A percentile compares a stretch with the other conserved stretches of the same genome.
These are phyloP conservation scores for Eremophila alpestris DNA, from an alignment of 2,797 vertebrate genomes.

Conservation along the genomic window DNA sequence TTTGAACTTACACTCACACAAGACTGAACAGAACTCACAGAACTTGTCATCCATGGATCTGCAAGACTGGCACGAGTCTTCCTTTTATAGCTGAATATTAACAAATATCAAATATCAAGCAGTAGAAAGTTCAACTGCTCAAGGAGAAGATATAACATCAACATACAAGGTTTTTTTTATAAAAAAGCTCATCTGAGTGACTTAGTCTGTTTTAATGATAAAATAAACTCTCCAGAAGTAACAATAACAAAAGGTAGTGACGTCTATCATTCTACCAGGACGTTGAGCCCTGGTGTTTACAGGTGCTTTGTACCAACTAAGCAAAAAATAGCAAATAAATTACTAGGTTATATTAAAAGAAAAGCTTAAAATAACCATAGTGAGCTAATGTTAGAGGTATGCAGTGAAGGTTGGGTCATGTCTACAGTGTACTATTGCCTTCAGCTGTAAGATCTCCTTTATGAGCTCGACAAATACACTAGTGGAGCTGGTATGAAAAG, in stretches of 20 bases:
- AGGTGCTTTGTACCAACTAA: conserved; percentile 8
- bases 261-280: neutral
- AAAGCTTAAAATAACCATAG: conserved; percentile 29
- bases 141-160: neutral
- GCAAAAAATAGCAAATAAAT: conserved; percentile 62
- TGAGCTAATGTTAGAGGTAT: conserved; percentile 39
- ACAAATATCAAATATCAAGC: neutral
- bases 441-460: neutral
- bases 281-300: neutral
- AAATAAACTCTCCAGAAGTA: conserved; percentile 14
- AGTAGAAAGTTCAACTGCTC: neutral
- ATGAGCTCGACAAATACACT: neutral
- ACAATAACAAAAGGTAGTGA: neutral
- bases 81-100: neutral
- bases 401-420: conserved; percentile 9
- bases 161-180: neutral
- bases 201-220: neutral
- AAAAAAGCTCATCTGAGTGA: neutral
- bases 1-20: neutral
- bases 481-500: neutral
- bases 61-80: neutral
- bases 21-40: neutral
- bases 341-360: conserved; percentile 57
- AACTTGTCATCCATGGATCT: neutral
- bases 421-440: neutral